Conservation (phyloP, 2,888 invertebrate genomes). For the Apoda limacodes region DNA sequence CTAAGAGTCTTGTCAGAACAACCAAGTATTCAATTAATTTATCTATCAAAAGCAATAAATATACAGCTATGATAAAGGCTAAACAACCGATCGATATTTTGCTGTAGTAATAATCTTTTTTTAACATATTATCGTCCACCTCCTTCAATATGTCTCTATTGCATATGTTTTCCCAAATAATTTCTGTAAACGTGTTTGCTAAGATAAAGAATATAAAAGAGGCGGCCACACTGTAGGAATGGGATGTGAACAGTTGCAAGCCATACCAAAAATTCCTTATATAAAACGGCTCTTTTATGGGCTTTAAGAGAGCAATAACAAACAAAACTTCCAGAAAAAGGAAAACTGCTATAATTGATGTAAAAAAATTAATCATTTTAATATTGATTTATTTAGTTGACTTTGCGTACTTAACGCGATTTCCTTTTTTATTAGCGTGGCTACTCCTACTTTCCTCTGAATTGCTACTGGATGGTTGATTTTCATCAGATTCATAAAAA, state of each 20-base stretch:
- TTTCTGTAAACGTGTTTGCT: slow-evolving; percentile 30
- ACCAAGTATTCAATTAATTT: slow-evolving; percentile 30
- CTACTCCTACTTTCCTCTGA: no score
- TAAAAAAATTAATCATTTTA: slow-evolving; percentile 39
- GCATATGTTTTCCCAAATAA: slow-evolving; percentile 28
- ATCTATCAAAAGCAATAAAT: slow-evolving; percentile 34
- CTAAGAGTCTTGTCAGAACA: slow-evolving; percentile 36
- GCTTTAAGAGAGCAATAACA: slow-evolving; percentile 38
- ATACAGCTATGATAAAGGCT: slow-evolving; percentile 30
- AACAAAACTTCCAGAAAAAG: slow-evolving; percentile 31
- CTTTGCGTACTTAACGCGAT: no score
- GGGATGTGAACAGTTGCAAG: slow-evolving; percentile 20
- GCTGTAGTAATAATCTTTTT: slow-evolving; percentile 30
- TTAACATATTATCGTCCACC: slow-evolving; percentile 23
- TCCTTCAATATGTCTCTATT: slow-evolving; percentile 23
- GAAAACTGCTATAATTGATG: slow-evolving; percentile 23
- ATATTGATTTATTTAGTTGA: no score
- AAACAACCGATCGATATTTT: slow-evolving; percentile 30
- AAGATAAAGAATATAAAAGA: slow-evolving; percentile 22
- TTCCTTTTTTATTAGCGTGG: no score
- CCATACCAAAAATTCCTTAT: slow-evolving; percentile 36
- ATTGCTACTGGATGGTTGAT: no score
- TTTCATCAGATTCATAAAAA: no score
- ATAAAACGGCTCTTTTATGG: slow-evolving; percentile 32
- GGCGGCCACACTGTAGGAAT: slow-evolving; percentile 14